Percentiles rank a stretch among this genome's conserved stretches.
Conservation (phyloP, 1,140 invertebrate genomes). For the Bombus vancouverensis region DNA sequence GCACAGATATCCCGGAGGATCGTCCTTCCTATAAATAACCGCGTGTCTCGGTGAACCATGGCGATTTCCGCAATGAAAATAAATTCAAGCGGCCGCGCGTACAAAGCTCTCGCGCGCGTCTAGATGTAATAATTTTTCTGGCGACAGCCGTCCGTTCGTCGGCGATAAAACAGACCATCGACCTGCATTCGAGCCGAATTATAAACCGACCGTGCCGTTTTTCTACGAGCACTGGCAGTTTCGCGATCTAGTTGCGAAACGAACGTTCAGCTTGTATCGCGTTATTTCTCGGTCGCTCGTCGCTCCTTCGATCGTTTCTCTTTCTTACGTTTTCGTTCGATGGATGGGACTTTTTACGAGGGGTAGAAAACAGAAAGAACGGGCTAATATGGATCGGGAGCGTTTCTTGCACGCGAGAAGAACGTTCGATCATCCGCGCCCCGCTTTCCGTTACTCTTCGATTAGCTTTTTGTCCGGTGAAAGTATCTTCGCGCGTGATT, state of each 20-base stretch:
- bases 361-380: conserved; percentile 2
- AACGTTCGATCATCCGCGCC: conserved; percentile 28
- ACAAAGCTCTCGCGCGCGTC: neutral
- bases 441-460: conserved; percentile 12
- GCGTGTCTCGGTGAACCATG: conserved; percentile 56
- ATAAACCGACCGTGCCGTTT: conserved; percentile 45
- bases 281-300: neutral
- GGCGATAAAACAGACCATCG: conserved; percentile 63
- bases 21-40: conserved; percentile 64
- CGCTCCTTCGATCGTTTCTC: neutral
- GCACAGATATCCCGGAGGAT: conserved; percentile 29
- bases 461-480: conserved; percentile 9
- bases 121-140: conserved; percentile 58
- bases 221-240: neutral
- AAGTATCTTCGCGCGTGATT: conserved; percentile 23
- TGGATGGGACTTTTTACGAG: neutral
- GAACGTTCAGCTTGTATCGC: neutral
- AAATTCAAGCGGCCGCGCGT: conserved; percentile 53
- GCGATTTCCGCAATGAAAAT: conserved; percentile 69
- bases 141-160: conserved; percentile 47
- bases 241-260: conserved; percentile 3
- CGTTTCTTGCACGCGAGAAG: neutral
- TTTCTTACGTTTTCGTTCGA: neutral
- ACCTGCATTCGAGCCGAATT: conserved; percentile 51
- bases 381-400: neutral